phyloP scores from a whole-genome alignment of 2,113 vertebrate genomes.

The Panthera leo region DNA sequence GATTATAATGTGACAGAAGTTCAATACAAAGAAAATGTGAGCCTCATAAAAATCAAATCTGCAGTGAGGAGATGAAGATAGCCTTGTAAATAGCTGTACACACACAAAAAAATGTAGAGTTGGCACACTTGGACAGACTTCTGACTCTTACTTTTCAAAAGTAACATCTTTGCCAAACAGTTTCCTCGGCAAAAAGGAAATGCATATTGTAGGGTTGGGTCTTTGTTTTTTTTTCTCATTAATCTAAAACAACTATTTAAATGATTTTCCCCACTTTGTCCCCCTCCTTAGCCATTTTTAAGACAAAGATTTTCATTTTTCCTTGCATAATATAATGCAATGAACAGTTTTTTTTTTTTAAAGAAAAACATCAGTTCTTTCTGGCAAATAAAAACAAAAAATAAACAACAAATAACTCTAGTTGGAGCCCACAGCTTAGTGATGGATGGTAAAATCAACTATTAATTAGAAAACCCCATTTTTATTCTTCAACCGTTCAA shows the following conservation, averaged over 20 bases:
- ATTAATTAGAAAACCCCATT: background rate
- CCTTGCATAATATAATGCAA: background rate
- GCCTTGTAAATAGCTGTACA: background rate
- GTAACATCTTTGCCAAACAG: background rate
- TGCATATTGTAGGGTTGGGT: background rate
- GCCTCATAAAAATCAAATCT: constrained; percentile 57
- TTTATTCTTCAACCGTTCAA: background rate
- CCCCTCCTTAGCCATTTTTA: background rate
- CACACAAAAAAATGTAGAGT: background rate
- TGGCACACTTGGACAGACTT: background rate
- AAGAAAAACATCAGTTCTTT: background rate
- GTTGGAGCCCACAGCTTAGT: background rate
- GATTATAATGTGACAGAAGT: constrained; percentile 55
- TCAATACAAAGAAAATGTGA: constrained; percentile 52
- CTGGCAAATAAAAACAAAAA: background rate
- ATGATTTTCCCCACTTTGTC: background rate
- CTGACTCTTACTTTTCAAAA: background rate
- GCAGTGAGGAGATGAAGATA: constrained; percentile 11
- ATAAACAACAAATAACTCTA: background rate
- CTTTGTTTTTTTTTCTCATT: background rate
- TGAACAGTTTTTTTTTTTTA: background rate
- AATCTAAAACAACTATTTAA: background rate
- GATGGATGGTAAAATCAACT: background rate
- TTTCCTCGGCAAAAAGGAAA: background rate
- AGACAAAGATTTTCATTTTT: background rate